These are phyloP conservation scores for Ephydatia muelleri DNA, from an alignment of 37 sponge, comb jelly and placozoan species.

Conservation along the genomic window DNA sequence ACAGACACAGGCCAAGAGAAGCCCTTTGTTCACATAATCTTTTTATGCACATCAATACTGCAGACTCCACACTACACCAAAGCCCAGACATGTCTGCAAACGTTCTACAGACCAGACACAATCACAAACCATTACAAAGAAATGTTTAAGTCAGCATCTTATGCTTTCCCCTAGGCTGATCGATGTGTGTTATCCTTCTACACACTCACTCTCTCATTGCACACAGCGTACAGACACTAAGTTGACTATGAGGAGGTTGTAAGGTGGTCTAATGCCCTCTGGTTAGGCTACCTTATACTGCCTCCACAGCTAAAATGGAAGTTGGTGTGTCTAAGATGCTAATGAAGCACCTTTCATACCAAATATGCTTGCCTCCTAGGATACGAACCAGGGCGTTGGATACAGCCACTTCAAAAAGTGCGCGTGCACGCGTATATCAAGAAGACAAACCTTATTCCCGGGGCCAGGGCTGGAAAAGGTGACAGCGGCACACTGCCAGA, in stretches of 20 bases:
- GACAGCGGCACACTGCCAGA: conserved; percentile 26
- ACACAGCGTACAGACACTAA: background rate
- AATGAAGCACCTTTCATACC: background rate
- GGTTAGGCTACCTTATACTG: background rate
- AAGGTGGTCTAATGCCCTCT: background rate
- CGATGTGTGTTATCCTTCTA: background rate
- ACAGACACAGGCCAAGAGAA: background rate
- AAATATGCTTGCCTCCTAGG: no score
- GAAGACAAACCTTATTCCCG: conserved; percentile 19
- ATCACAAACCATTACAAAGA: background rate
- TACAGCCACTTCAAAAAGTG: background rate
- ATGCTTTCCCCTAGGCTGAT: background rate
- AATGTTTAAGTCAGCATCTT: background rate
- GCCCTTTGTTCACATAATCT: background rate
- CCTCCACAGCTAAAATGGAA: background rate
- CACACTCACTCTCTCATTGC: background rate
- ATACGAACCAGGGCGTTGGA: no score
- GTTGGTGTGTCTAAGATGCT: background rate
- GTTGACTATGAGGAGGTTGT: background rate
- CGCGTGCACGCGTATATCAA: background rate
- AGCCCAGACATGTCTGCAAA: conserved; percentile 1
- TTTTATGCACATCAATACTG: background rate
- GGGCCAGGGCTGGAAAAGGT: conserved; percentile 15
- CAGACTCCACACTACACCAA: background rate
- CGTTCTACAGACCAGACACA: background rate